Base-by-base conservation (phyloP, 2,113 vertebrate genomes). In the Hippocampus barbouri region DNA sequence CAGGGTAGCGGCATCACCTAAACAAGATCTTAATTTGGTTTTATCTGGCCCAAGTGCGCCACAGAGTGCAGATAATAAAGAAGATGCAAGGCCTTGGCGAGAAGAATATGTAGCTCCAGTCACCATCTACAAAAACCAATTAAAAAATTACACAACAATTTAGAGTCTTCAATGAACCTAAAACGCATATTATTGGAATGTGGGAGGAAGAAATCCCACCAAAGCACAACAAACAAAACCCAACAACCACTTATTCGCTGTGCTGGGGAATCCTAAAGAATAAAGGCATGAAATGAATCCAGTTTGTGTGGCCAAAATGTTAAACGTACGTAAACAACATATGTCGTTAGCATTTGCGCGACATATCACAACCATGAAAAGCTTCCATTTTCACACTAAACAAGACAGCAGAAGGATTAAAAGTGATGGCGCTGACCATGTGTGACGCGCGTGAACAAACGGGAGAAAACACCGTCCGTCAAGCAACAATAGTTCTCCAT, bases 401-500 rank as follows among this genome's bases (percentile, higher is more conserved):
- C 72, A 81, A 74, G 86, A 73, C 65, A 78, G 68, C 57, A 76
- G 67, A 25, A 69, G 71, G 71, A 75, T 78, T 23, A 81, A 80
- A 76, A 70, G 40, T 65, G 63, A 70, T 59, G 54, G 66, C 63
- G 64, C 79, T 27, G 66, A 40, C 70, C 78, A 66, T 77, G 73
- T 69, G 63, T 41, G 21, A 66, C 77, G 63, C 34, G 63, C 83
- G 74, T 84, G 86, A 81, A 80, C 77, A 79, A 68, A 85, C 47
- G 66, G 51, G 70, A 89, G 80, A 70, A 90, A 83, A 75, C 64
- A 75, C 67, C 82, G 88, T 87, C 90, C 67, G 27, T 90, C 89
- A 91, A 82, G 83, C 71, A 67, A 70, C 21, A 69, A 41, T 70
- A 63, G 69, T 68, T 77, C 63, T 62, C 53, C 56, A 57, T 69